A percentile compares a stretch with the other conserved stretches of the same genome.
Evolutionary conservation across 2,113 vertebrate species (phyloP).

Genomic region (Uropsilus gracilis): DNA sequence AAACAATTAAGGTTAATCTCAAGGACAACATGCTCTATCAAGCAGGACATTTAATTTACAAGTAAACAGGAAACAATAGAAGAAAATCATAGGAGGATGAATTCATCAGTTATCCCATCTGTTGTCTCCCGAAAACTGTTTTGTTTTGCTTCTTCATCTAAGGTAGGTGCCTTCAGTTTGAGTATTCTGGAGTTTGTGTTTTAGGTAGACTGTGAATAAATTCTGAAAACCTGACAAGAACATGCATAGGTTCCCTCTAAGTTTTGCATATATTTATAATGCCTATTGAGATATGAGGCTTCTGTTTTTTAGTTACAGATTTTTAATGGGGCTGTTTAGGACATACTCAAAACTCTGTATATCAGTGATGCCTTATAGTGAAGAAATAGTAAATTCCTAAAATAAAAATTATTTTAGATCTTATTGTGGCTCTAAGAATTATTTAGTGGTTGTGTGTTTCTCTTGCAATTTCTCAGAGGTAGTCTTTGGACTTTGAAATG

Average conservation of each 20-base stretch:
- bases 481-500: neutral
- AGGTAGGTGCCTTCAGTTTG: neutral
- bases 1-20: neutral
- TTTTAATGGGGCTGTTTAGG: neutral
- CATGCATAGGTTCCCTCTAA: neutral
- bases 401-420: neutral
- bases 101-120: neutral
- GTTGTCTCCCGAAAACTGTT: neutral
- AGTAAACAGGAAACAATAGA: neutral
- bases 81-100: neutral
- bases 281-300: rapidly evolving
- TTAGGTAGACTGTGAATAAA: neutral
- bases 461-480: neutral
- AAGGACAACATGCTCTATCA: neutral
- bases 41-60: neutral
- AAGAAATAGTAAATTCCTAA: neutral
- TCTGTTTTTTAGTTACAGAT: neutral
- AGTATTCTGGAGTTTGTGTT: neutral
- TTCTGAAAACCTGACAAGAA: neutral
- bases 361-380: neutral
- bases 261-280: neutral
- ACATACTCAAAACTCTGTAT: neutral
- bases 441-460: neutral
- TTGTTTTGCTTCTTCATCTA: neutral
- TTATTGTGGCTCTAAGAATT: neutral